Percentiles rank a stretch among this genome's conserved stretches.
Evolutionary conservation across 2,888 invertebrate genomes (phyloP).

Genomic region (Microctonus hyperodae): DNA sequence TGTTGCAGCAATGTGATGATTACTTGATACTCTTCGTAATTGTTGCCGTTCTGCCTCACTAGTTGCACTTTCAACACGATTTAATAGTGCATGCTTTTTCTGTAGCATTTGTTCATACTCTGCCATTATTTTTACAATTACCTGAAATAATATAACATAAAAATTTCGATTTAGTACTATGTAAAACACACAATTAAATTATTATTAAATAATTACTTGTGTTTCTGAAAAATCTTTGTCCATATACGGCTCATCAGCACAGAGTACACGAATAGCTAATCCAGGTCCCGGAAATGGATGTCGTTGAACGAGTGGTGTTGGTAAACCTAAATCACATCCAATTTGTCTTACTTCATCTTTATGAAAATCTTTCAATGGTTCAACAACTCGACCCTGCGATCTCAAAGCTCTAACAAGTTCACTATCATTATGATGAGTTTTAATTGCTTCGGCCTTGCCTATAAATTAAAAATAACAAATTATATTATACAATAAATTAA

Average conservation of each 20-base stretch:
- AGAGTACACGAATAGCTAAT: slow-evolving; percentile 93
- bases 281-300: slow-evolving; percentile 99
- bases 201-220: too few species aligned
- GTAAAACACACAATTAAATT: too few species aligned
- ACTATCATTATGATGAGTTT: slow-evolving; percentile 99
- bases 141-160: slow-evolving; percentile 63
- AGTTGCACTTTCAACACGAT: slow-evolving; percentile 83
- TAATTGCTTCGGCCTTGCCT: slow-evolving; percentile 92
- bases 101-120: slow-evolving; percentile 91
- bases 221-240: slow-evolving; percentile 96
- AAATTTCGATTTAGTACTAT: not conserved
- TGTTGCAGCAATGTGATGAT: slow-evolving; percentile 80
- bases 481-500: not conserved
- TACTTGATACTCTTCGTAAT: slow-evolving; percentile 78
- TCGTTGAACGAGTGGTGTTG: slow-evolving; percentile 84
- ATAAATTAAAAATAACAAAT: slow-evolving; percentile 5
- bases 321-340: slow-evolving; percentile 89
- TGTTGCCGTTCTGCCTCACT: slow-evolving; percentile 72
- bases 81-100: slow-evolving; percentile 91
- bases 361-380: slow-evolving; percentile 98
- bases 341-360: slow-evolving; percentile 95
- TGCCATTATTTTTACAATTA: slow-evolving; percentile 92
- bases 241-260: slow-evolving; percentile 93
- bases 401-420: slow-evolving; percentile 83
- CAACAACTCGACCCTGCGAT: slow-evolving; percentile 86